Evolutionary conservation across 23 tunicate species (phyloP), one percentile per base, ranked within the genome.

Genomic region (Diplosoma virens): DNA sequence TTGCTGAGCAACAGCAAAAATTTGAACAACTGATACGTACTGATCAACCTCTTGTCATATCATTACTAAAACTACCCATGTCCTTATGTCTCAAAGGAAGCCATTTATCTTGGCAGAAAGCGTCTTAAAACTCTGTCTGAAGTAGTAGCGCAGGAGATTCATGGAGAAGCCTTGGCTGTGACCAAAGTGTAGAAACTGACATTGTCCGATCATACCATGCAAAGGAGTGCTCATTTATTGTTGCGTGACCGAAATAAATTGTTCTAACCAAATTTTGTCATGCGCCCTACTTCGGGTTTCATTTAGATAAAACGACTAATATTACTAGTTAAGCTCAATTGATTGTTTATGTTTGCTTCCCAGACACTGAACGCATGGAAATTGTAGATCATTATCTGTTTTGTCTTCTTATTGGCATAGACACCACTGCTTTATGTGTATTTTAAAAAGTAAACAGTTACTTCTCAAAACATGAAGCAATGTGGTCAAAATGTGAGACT

Each of bases 91-190:
- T 41, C 54, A 47, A 75, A 83, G 75, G 56, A 75, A 75, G 76
- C 88, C 88, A 65, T 83, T 61, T 63, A 83, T 68, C 76, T 64
- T 18, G 48, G 82, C 82, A 41, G 88, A 83, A 83, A 47, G 76
- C 21, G 88, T 83, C 36, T 36, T 76, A 61, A 65, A 75, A 83
- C 79, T 79, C 3, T 84, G 90, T 58, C 59, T 84, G 64, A 46
- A 77, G 66, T 78, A 78, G 27, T 71, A 20, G 56, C 83, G 79
- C 1, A n/a, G 7, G 34, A 0, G 35, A 56, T 77, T 68, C 83
- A 77, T 78, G 90, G 90, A 28, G 83, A 79, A 77, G 20, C 71
- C n/a, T 41, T 18, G 60, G 79, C 83, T 24, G 83, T 84, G 29
- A 66, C 56, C 56, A 71, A 70, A 56, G 83, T 84, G 78, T 14